Base-by-base conservation (phyloP, 2,113 vertebrate genomes). In the Potamarius usumacintae region DNA sequence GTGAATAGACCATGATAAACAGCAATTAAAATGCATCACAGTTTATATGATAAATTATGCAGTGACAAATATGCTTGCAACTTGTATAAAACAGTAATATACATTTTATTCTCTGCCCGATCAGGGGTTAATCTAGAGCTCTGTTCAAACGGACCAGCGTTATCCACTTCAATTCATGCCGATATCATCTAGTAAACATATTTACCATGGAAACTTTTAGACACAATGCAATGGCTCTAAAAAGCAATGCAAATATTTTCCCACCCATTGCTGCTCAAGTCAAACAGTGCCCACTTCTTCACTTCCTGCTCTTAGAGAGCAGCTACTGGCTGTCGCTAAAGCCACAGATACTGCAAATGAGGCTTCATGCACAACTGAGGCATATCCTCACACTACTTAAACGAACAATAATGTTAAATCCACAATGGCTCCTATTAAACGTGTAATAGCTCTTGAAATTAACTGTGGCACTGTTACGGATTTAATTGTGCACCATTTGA, bases 401-500 rank as follows among this genome's bases (percentile, higher is more conserved):
- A 52, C 57, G 0, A 65, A 65, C 60, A 52, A 86, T 55, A 53
- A 76, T 2, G n/a, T 22, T 82, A 42, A 42, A 82, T 82, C 79
- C 79, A 82, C 79, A 82, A 82, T 62, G 79, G 55, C 15, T 78
- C 57, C 42, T 53, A 18, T 65, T 78, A 78, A 86, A 65, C 1
- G 50, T 48, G 74, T 50, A 86, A 34, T 34, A 6, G 84, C 84
- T 79, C 60, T 80, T 34, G 22, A 67, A 86, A 65, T 53, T 25
- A 86, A 67, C 58, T 65, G 25, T 53, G 25, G 42, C 58, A 79
- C 74, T 85, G 58, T 63, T 30, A 55, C 1, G 17, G 17, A 50
- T 53, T 58, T 80, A 30, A 67, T 42, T 63, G 55, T 22, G 55
- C 58, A 30, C 11, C 22, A 48, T 63, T 77, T 53, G 48, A 67